phyloP scores from a whole-genome alignment of 1,140 invertebrate species.

The Neuroterus valhalla region DNA sequence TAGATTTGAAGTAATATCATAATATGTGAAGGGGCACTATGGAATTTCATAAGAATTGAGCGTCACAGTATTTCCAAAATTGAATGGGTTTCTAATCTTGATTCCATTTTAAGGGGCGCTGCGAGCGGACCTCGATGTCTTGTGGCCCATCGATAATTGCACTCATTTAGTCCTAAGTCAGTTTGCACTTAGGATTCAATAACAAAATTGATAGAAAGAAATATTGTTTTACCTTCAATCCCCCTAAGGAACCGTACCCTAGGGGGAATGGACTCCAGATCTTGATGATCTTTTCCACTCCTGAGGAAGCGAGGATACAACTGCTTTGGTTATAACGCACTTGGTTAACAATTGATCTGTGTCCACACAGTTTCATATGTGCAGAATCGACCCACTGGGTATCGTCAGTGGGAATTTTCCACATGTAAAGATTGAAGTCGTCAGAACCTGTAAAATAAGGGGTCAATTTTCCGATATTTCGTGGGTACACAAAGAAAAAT shows the following conservation, averaged over 20 bases:
- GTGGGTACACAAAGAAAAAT: background rate
- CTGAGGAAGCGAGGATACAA: slow-evolving; percentile 92
- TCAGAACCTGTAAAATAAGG: slow-evolving; percentile 82
- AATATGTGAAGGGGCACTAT: no score
- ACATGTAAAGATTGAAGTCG: slow-evolving; percentile 96
- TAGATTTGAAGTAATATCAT: no score
- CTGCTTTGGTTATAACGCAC: slow-evolving; percentile 91
- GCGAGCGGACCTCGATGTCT: no score
- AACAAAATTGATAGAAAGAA: background rate
- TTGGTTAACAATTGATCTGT: slow-evolving; percentile 97
- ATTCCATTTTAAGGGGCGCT: no score
- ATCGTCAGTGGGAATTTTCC: slow-evolving; percentile 85
- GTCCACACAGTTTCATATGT: slow-evolving; percentile 90
- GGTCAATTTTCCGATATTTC: background rate
- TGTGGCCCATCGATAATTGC: no score
- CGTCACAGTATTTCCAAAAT: no score
- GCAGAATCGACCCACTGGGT: slow-evolving; percentile 81
- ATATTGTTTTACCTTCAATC: slow-evolving; percentile 61
- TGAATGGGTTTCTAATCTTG: no score
- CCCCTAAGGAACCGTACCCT: slow-evolving; percentile 63
- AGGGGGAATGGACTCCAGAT: slow-evolving; percentile 76
- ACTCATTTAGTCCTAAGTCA: no score
- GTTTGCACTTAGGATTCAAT: no score
- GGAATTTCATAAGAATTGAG: no score
- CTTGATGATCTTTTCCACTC: slow-evolving; percentile 97